Percentiles rank a stretch among this genome's conserved stretches.
Evolutionary conservation across 2,797 vertebrate species (phyloP).

Genomic region (Prionace glauca): DNA sequence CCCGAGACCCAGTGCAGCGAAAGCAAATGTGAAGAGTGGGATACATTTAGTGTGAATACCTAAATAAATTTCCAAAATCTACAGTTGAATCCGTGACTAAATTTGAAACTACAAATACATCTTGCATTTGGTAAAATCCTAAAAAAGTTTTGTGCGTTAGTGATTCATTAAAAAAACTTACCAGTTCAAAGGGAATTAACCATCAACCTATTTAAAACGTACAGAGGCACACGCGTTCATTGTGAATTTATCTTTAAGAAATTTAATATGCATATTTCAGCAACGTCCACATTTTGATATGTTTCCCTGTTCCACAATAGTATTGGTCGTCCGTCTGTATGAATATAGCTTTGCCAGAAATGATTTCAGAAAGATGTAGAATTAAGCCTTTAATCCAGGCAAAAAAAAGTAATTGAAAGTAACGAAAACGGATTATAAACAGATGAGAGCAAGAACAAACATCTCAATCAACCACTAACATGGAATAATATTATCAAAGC

Average conservation of each 20-base stretch:
- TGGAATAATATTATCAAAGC: slow-evolving; percentile 33
- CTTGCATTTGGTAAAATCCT: neutral
- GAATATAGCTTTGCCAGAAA: slow-evolving; percentile 12
- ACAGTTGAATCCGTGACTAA: neutral
- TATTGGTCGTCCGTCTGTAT: neutral
- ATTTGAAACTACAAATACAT: neutral
- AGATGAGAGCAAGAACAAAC: slow-evolving; percentile 30
- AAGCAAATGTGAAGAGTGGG: neutral
- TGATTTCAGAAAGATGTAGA: slow-evolving; percentile 36
- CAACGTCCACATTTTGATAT: neutral
- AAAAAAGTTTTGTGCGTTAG: neutral
- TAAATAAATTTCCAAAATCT: neutral
- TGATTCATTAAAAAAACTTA: neutral
- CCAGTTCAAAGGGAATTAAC: neutral
- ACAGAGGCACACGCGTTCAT: neutral
- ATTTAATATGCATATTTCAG: neutral
- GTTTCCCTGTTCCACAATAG: neutral
- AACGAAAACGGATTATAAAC: slow-evolving; percentile 36
- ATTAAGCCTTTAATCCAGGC: slow-evolving; percentile 38
- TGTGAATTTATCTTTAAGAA: neutral
- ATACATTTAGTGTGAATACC: no score
- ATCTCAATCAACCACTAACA: slow-evolving; percentile 32
- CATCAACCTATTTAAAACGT: neutral
- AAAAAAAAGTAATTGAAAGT: slow-evolving; percentile 37
- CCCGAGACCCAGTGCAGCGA: neutral